A percentile compares a stretch with the other conserved stretches of the same genome.
Evolutionary conservation across 1,140 invertebrate genomes (phyloP).

Genomic region (Cydia pomonella): DNA sequence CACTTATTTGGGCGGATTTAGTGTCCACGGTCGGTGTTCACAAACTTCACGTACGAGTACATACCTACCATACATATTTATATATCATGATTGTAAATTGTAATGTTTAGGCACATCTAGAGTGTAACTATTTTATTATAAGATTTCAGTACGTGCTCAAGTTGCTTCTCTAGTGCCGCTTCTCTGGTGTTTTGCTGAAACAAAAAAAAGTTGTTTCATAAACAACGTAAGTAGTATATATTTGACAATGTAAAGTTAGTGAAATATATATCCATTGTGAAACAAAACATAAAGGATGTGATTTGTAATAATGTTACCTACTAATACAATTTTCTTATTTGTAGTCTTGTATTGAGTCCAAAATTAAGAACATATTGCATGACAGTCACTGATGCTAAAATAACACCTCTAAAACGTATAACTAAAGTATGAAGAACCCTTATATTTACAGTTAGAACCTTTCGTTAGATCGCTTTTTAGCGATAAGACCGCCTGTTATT

Average conservation of each 20-base stretch:
- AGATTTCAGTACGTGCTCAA: conserved; percentile 43
- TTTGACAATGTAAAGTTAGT: too few relatives aligned
- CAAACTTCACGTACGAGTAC: too few relatives aligned
- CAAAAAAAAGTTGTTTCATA: conserved; percentile 47
- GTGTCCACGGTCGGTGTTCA: too few relatives aligned
- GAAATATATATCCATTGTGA: too few relatives aligned
- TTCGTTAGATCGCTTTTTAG: too few relatives aligned
- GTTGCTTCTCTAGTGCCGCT: conserved; percentile 71
- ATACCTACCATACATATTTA: neutral
- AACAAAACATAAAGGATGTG: too few relatives aligned
- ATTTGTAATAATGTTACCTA: neutral
- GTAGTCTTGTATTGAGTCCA: neutral
- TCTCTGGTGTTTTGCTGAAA: conserved; percentile 77
- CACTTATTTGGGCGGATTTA: too few relatives aligned
- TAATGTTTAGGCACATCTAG: conserved; percentile 1
- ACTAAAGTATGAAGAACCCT: too few relatives aligned
- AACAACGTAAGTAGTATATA: conserved; percentile 1
- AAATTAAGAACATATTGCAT: neutral
- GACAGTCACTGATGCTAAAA: neutral
- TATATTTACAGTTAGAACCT: too few relatives aligned
- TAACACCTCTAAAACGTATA: too few relatives aligned
- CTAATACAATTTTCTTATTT: too few relatives aligned
- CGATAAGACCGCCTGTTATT: too few relatives aligned
- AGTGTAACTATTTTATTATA: neutral
- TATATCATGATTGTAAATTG: neutral